Base-by-base conservation (phyloP, 1,140 invertebrate genomes). In the Eulimnadia texana region DNA sequence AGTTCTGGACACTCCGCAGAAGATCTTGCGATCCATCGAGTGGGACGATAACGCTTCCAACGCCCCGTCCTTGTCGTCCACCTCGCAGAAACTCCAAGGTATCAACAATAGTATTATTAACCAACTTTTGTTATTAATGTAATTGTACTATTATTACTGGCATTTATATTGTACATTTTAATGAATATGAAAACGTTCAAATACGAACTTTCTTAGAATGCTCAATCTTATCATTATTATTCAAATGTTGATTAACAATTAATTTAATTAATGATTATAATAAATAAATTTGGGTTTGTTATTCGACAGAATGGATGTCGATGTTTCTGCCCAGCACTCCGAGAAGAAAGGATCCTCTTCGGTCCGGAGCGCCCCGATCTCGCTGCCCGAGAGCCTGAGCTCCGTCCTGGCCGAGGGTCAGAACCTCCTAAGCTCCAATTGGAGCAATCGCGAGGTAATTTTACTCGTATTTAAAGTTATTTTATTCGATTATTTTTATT, bases 361-460 rank as follows among this genome's bases (percentile, higher is more conserved):
- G 9, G 55, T 57, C 10, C 27, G 55, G 28, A 57, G 55, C 22
- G 22, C 33, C 10, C 28, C 55, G 3, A 29, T 57, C 19, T 57
- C 55, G 16, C 22, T 57, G 9, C 55, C 55, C 2, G 55, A 57
- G 3, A 57, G 55, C 9, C 22, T 57, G 13, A 57, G 55, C 20
- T 29, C 27, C 55, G 25, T 29, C 33, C 19, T 57, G 16, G 55
- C 27, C 11, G 55, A 57, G 22, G 33, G 27, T 13, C 55, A 57
- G 16, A 57, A 33, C 10, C 20, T 27, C 3, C 20, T 29, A 20
- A 27, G 25, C 20, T 57, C 55, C 10, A 57, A 27, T 2, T 57
- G 55, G 55, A 27, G 33, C n/a, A 57, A 57, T 29, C 25, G 55
- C 11, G 55, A 57, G n/a, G 55, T 57, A 25, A 56, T 42, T 42